Evolutionary conservation across 2,113 vertebrate species (phyloP), one percentile per base, ranked within the genome.

Genomic region (Spea bombifrons): DNA sequence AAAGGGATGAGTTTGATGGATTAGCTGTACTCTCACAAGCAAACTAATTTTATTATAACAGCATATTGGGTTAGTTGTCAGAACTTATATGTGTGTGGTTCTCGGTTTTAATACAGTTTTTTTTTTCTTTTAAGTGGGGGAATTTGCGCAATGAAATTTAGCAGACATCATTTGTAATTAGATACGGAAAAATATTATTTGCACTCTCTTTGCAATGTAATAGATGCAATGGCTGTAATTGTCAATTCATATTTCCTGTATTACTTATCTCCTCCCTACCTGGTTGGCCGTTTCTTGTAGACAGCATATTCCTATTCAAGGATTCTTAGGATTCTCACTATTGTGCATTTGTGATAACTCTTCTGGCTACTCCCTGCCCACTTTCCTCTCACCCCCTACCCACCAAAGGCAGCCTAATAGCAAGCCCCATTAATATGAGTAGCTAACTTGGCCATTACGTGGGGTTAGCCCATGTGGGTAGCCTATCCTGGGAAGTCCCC

Each of bases 1-100:
- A 80, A 69, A 80, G 53, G 78, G 78, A 80, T 74, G 78, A 73
- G 71, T 74, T 80, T 80, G 78, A 80, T 80, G 78, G 78, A 80
- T 80, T 74, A 74, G 78, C 65, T 74, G 71, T 66, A 74, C 47
- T 61, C 71, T 47, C 4, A 46, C 78, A 30, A 74, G 71, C 71
- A 68, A 80, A 74, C 71, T 80, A 73, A 80, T 80, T 80, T 67
- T 80, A 80, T 80, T 80, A 74, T 80, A 74, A 80, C 64, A 46
- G 71, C 61, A 80, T 80, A 80, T 80, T 48, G 53, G 77, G 71
- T 74, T 50, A 66, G 67, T 74, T 74, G 50, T 74, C 71, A 73
- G 70, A 45, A 66, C 66, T 71, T 55, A 44, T 30, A 55, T 61
- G 78, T 48, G 53, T 59, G 71, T 30, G 78, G 50, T 59, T 74